Conservation (phyloP, 2,113 vertebrate genomes). For the Antigone vipio region DNA sequence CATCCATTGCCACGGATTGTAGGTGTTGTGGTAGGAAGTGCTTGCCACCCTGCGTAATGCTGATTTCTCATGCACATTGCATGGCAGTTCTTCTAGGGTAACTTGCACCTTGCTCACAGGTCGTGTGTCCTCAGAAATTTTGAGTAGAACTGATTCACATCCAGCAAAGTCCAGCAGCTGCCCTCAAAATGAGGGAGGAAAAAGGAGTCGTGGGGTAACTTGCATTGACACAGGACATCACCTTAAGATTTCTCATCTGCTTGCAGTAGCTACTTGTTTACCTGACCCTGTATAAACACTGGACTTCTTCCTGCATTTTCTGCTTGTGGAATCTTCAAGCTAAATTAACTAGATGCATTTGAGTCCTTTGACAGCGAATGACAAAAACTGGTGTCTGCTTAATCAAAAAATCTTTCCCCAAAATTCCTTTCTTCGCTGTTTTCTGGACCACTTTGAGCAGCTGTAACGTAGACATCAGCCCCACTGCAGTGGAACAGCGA, state of each 20-base stretch:
- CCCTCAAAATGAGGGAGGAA: neutral
- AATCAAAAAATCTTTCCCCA: neutral
- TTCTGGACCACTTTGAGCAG: neutral
- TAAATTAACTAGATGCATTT: neutral
- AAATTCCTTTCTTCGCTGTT: neutral
- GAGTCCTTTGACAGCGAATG: neutral
- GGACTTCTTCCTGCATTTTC: neutral
- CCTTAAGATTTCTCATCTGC: neutral
- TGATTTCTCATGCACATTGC: slow-evolving; percentile 50
- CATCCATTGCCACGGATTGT: neutral
- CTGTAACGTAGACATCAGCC: neutral
- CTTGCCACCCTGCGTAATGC: neutral
- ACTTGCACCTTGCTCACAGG: neutral
- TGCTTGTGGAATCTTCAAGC: neutral
- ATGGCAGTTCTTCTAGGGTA: neutral
- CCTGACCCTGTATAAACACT: neutral
- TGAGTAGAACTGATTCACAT: neutral
- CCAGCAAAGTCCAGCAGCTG: neutral
- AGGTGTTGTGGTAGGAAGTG: slow-evolving; percentile 37
- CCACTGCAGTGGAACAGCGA: neutral
- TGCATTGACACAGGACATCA: neutral
- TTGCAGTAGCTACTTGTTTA: neutral
- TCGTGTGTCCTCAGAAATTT: neutral
- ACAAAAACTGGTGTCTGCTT: neutral
- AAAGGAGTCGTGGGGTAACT: neutral